Percentiles rank a stretch among this genome's conserved stretches.
These are phyloP conservation scores for Phenganax stokvisi DNA, from an alignment of 92 coral and sea anemone species.

Conservation along the genomic window DNA sequence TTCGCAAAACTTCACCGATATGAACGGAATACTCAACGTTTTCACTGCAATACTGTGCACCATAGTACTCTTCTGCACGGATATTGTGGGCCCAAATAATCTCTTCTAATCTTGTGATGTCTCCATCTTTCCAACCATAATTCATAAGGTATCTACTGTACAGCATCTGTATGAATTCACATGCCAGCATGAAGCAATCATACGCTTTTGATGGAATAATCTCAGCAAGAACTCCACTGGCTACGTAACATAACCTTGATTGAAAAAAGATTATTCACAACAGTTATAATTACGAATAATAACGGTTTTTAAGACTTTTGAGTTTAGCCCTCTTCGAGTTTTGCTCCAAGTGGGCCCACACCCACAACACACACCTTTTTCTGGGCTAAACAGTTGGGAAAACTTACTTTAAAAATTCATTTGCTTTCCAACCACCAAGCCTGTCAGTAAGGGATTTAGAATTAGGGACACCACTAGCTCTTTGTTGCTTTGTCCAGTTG, in stretches of 20 bases:
- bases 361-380: too few relatives aligned
- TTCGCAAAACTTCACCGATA: slow-evolving; percentile 19
- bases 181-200: slow-evolving; percentile 51
- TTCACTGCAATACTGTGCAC: slow-evolving; percentile 31
- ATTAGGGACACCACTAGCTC: slow-evolving; percentile 56
- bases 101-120: slow-evolving; percentile 38
- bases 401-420: slow-evolving; percentile 61
- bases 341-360: too few relatives aligned
- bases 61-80: slow-evolving; percentile 64
- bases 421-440: slow-evolving; percentile 68
- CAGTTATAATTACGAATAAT: neutral
- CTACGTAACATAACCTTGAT: slow-evolving; percentile 46
- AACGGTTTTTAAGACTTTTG: too few relatives aligned
- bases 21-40: slow-evolving; percentile 43
- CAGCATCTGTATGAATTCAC: slow-evolving; percentile 48
- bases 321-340: too few relatives aligned
- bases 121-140: slow-evolving; percentile 42
- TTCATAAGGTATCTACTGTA: slow-evolving; percentile 29
- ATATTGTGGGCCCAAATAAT: slow-evolving; percentile 60
- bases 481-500: slow-evolving; percentile 54
- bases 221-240: slow-evolving; percentile 66
- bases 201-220: slow-evolving; percentile 59
- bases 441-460: slow-evolving; percentile 55
- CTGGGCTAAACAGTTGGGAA: neutral
- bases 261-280: slow-evolving; percentile 1